Evolutionary conservation across 2,113 vertebrate genomes (phyloP).

Genomic region (Noturus placidus): DNA sequence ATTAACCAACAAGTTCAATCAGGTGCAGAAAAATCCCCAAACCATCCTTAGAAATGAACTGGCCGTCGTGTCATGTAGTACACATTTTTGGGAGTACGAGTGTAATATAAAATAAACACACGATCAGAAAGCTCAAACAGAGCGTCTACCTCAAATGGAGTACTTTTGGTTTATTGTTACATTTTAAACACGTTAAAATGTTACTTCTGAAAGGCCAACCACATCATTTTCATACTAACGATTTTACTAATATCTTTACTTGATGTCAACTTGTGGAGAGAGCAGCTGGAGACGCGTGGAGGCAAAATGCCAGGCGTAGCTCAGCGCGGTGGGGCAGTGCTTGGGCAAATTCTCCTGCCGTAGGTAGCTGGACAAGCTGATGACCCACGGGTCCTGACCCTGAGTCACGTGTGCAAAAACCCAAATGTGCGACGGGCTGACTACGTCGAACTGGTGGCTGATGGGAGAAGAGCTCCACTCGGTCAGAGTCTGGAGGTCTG

Average conservation of each 20-base stretch:
- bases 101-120: too few species aligned
- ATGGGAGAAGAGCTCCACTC: constrained; percentile 98
- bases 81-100: too few species aligned
- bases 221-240: not conserved
- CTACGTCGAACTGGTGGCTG: constrained; percentile 97
- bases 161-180: not conserved
- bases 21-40: not conserved
- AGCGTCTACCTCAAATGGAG: too few species aligned
- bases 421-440: constrained; percentile 98
- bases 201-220: not conserved
- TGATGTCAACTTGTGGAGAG: constrained; percentile 97
- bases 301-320: constrained; percentile 97
- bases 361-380: constrained; percentile 97
- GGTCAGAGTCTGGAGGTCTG: constrained; percentile 91
- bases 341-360: constrained; percentile 95
- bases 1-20: too few species aligned
- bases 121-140: too few species aligned
- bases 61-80: too few species aligned
- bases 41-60: too few species aligned
- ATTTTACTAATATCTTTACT: constrained; percentile 73
- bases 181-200: not conserved
- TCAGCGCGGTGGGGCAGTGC: constrained; percentile 91
- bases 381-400: constrained; percentile 97
- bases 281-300: constrained; percentile 92
- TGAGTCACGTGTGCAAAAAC: constrained; percentile 98